Evolutionary conservation across 2,113 vertebrate genomes (phyloP), one percentile per base, ranked within the genome.

Genomic region (Dasyprocta punctata): DNA sequence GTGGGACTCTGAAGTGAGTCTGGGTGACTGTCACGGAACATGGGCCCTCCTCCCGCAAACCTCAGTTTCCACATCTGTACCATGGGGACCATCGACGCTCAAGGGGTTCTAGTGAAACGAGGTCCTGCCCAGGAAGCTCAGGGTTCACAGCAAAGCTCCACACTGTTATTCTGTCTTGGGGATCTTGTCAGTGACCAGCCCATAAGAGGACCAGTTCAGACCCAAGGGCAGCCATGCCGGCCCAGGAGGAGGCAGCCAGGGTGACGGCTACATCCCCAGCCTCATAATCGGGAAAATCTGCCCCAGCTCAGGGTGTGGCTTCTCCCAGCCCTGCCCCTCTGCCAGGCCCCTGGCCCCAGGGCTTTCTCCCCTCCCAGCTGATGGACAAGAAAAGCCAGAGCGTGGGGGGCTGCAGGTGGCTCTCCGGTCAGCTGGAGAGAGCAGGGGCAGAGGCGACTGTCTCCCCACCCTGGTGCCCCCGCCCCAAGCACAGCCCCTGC

Each of bases 71-170:
- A 13, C 33, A 4, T 20, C 88, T 84, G 47, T 47, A 14, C 52
- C 1, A 11, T 0, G 11, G 61, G 75, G 60, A 56, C 3, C 2
- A n/a, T 11, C n/a, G 10, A 20, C 7, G 19, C 61, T 36, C 2
- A 0, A 0, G 1, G 54, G 81, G 77, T 8, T 75, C 20, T 7
- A 0, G 22, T 24, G 69, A 56, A 49, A n/a, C 30, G 41, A 16
- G 78, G 54, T 5, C 65, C 84, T 30, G 0, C 3, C 10, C 11
- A 7, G 7, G 4, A 11, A 82, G 58, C 14, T 0, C 56, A 7
- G 4, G 33, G 54, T n/a, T 63, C 75, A 0, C 22, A 0, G 10
- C 0, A 1, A 41, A 16, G 24, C 82, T 38, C 58, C 73, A 44
- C 73, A 8, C 6, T 28, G 41, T 47, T 26, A 47, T 5, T 30